Percentiles rank a stretch among this genome's conserved stretches.
Conservation (phyloP, 2,113 vertebrate genomes). For the Hemicordylus capensis region DNA sequence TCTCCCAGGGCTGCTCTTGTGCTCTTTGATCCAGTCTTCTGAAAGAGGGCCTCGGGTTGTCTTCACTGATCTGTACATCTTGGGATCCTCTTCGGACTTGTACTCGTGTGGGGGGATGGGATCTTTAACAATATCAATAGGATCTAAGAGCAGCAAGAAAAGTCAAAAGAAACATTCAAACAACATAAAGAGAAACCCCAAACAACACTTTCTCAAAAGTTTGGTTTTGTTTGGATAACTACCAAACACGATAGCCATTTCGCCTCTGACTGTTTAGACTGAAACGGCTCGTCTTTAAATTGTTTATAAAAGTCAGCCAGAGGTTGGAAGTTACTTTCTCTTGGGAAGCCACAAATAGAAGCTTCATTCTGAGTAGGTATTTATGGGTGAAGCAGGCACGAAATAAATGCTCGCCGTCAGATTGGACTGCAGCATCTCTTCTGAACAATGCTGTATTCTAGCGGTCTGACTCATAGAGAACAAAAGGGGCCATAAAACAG, state of each 20-base stretch:
- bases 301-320: constrained; percentile 50
- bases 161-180: background rate
- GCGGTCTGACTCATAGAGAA: constrained; percentile 11
- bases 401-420: constrained; percentile 21
- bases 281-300: constrained; percentile 51
- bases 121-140: constrained; percentile 96
- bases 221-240: constrained; percentile 37
- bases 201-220: background rate
- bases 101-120: constrained; percentile 91
- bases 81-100: constrained; percentile 93
- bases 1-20: constrained; percentile 81
- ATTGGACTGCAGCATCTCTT: background rate
- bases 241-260: constrained; percentile 46
- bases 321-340: constrained; percentile 18
- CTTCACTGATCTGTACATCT: constrained; percentile 89
- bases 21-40: constrained; percentile 94
- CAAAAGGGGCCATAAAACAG: constrained; percentile 11
- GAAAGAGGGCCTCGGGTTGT: constrained; percentile 91
- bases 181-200: background rate
- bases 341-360: constrained; percentile 36
- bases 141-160: constrained; percentile 75
- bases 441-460: background rate
- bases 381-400: constrained; percentile 23
- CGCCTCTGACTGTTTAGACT: constrained; percentile 44
- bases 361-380: constrained; percentile 27